Conservation (phyloP, 1,140 invertebrate species). For the Scaptomyza montana region DNA sequence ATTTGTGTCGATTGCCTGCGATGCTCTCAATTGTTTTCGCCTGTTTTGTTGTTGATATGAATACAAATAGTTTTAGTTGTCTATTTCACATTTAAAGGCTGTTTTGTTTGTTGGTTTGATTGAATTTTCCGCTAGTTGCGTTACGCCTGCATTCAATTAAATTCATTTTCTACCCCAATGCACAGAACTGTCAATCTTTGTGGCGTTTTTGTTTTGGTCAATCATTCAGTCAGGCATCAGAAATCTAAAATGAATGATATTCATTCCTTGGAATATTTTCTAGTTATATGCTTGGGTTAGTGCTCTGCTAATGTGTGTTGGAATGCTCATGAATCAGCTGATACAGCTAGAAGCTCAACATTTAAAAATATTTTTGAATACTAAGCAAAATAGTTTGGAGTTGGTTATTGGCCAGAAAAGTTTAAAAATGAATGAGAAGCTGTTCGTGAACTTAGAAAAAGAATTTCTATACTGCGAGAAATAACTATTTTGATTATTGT, state of each 20-base stretch:
- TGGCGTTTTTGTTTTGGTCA: slow-evolving; percentile 55
- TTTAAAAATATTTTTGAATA: slow-evolving; percentile 8
- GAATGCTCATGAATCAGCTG: slow-evolving; percentile 35
- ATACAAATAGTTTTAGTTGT: slow-evolving; percentile 45
- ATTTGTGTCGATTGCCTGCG: slow-evolving; percentile 17
- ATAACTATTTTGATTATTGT: background rate
- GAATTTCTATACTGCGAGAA: background rate
- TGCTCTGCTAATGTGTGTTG: slow-evolving; percentile 5
- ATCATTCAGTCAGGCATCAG: slow-evolving; percentile 49
- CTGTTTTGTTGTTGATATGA: slow-evolving; percentile 5
- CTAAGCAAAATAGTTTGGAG: slow-evolving; percentile 14
- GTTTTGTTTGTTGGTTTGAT: slow-evolving; percentile 14
- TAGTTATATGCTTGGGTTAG: slow-evolving; percentile 7
- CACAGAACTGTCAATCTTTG: slow-evolving; percentile 58
- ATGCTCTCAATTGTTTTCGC: slow-evolving; percentile 12
- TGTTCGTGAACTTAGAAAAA: no score
- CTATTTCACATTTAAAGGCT: slow-evolving; percentile 32
- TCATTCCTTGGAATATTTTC: slow-evolving; percentile 35
- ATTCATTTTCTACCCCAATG: slow-evolving; percentile 14
- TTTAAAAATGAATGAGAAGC: background rate
- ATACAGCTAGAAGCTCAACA: slow-evolving; percentile 40
- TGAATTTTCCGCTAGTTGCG: slow-evolving; percentile 52
- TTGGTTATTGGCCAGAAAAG: background rate
- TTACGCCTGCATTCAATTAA: slow-evolving; percentile 20
- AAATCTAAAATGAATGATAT: slow-evolving; percentile 52